Evolutionary conservation across 2,888 invertebrate species (phyloP).

Genomic region (Melieria omissa): DNA sequence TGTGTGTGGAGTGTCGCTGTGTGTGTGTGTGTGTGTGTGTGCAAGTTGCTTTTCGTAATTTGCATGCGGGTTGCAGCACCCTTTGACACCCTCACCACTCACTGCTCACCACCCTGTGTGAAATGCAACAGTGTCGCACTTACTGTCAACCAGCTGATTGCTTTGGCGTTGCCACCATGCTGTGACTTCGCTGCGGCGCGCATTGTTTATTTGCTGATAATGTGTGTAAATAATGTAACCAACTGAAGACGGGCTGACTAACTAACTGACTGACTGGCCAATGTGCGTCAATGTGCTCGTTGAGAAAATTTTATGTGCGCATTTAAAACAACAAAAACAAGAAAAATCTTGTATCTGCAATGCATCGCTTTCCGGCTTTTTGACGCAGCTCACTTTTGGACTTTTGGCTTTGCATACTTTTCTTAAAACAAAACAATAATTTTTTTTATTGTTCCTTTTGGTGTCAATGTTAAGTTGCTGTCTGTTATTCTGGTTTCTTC

Average conservation of each 20-base stretch:
- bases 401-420: constrained; percentile 1
- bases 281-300: too few relatives aligned
- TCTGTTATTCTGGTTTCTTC: background rate
- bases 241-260: too few relatives aligned
- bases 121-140: too few relatives aligned
- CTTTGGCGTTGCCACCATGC: too few relatives aligned
- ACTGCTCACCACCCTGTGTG: too few relatives aligned
- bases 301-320: background rate
- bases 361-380: too few relatives aligned
- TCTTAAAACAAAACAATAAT: background rate
- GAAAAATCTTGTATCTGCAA: background rate
- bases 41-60: background rate
- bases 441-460: constrained; percentile 23
- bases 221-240: too few relatives aligned
- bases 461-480: constrained; percentile 38
- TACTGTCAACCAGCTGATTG: too few relatives aligned
- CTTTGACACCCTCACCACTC: too few relatives aligned
- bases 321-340: background rate
- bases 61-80: background rate
- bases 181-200: too few relatives aligned
- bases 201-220: too few relatives aligned
- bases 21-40: constrained; percentile 24
- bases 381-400: background rate
- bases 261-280: too few relatives aligned
- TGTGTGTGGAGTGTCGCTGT: constrained; percentile 24